Base-by-base conservation (phyloP, 1,140 invertebrate genomes). In the Wiebesia pumilae region DNA sequence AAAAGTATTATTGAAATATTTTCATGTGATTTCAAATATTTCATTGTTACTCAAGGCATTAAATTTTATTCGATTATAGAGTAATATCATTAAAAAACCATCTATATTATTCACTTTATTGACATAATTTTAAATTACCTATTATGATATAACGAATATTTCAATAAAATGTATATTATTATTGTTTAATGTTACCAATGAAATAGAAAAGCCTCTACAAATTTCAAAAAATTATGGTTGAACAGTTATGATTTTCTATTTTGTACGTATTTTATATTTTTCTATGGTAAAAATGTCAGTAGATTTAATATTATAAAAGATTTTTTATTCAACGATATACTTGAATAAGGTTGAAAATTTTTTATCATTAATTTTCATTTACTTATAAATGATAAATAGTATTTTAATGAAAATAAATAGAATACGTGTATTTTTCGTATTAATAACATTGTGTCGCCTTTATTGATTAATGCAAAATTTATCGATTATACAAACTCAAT, bases 391-490 rank as follows among this genome's bases (percentile, higher is more conserved):
- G 33, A 71, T 71, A 71, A 71, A 38, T 16, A 4, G 16, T 0
- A 6, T 38, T 71, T 33, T 71, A 38, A 71, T 71, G 30, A 71
- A 71, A 38, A 38, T 71, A 71, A 71, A 69, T 10, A 16, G 1
- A 16, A 30, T 71, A 38, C 33, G 21, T 0, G 2, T 16, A 38
- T 71, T 71, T 71, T 71, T 71, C 69, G 24, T 3, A 38, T 71
- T 38, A 71, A 40, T 0, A 24, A 38, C 35, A 71, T 71, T 71
- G 40, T 38, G 24, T 16, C n/a, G 30, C 40, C 24, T 30, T 1
- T 40, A 9, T 43, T 43, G 38, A n/a, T 75, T 75, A 38, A 43
- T 75, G 71, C 71, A 75, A 43, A 75, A 75, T 75, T 43, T 43
- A 75, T n/a, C 40, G 71, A 75, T 75, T 43, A 24, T 27, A n/a